A percentile compares a stretch with the other conserved stretches of the same genome.
Evolutionary conservation across 2,113 vertebrate genomes (phyloP).

Genomic region (Ellobius talpinus): DNA sequence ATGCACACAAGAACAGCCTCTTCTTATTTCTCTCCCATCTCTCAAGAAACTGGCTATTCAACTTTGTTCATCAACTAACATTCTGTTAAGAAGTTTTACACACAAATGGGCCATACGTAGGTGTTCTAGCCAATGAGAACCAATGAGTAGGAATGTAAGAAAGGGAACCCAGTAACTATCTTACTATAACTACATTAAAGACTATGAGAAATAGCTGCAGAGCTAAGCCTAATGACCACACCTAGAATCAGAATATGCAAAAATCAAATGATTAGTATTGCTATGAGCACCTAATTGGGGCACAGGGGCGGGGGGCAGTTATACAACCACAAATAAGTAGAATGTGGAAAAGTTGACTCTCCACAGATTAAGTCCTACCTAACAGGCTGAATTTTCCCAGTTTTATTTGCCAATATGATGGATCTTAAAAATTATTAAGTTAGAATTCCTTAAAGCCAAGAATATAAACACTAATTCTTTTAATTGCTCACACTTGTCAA

Average conservation of each 20-base stretch:
- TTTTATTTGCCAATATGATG: conserved; percentile 14
- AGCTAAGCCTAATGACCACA: not conserved
- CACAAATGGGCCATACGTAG: not conserved
- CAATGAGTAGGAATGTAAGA: not conserved
- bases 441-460: conserved; percentile 44
- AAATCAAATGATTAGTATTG: not conserved
- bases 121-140: not conserved
- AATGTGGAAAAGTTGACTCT: conserved; percentile 2
- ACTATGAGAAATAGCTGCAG: not conserved
- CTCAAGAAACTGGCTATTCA: conserved; percentile 25
- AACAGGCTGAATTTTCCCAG: not conserved
- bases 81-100: not conserved
- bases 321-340: not conserved
- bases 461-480: not conserved
- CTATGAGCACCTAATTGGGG: not conserved
- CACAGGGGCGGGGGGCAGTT: not conserved
- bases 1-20: not conserved
- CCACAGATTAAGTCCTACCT: not conserved
- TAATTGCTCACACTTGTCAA: not conserved
- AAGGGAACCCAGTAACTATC: not conserved
- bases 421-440: not conserved
- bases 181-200: not conserved
- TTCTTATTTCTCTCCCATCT: not conserved
- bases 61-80: not conserved
- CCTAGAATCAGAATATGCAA: not conserved